These are phyloP conservation scores for Sinocyclocheilus rhinocerous DNA, from an alignment of 2,113 vertebrate genomes.

Conservation along the genomic window DNA sequence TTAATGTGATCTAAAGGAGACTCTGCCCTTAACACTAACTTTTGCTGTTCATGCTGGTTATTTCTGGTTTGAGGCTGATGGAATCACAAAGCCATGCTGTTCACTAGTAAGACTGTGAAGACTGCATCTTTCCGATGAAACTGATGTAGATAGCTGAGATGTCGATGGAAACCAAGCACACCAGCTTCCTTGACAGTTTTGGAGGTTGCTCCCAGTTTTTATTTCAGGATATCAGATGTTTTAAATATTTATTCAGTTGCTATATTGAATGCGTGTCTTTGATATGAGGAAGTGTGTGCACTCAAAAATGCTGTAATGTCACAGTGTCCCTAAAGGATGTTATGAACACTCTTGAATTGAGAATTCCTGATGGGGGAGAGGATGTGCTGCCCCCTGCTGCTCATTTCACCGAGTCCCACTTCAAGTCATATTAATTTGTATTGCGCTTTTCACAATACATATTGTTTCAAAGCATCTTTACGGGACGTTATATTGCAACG, in stretches of 20 bases:
- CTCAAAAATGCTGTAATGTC: neutral
- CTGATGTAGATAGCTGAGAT: neutral
- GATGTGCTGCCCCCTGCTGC: constrained; percentile 30
- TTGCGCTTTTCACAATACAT: neutral
- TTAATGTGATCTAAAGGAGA: neutral
- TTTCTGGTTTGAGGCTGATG: neutral
- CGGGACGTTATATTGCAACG: neutral
- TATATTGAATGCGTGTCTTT: neutral
- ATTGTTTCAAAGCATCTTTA: neutral
- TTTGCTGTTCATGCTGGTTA: neutral
- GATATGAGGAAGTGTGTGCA: neutral
- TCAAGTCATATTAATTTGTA: neutral
- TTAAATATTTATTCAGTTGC: neutral
- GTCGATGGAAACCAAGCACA: no score
- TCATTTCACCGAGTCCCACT: neutral
- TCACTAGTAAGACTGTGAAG: neutral
- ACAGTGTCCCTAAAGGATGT: neutral
- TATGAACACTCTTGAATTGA: neutral
- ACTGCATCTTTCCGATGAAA: neutral
- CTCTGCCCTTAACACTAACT: neutral
- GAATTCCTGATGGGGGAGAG: neutral
- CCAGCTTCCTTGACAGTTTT: no score
- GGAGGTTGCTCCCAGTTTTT: neutral
- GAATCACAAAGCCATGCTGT: neutral
- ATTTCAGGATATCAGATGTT: neutral